Evolutionary conservation across 2,113 vertebrate genomes (phyloP), one percentile per base, ranked within the genome.

Genomic region (Clarias macrocephalus): DNA sequence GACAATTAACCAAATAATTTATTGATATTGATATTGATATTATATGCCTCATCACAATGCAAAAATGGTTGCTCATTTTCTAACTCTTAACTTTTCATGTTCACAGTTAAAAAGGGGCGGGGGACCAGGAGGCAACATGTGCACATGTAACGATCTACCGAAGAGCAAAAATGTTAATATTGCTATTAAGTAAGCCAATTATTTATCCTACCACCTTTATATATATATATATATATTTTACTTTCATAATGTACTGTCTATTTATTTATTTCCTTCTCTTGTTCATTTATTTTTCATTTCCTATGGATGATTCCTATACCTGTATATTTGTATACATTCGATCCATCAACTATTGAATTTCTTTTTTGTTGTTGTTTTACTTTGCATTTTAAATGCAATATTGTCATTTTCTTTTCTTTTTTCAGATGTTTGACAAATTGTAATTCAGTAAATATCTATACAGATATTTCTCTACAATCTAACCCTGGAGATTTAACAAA

Each of bases 371-470:
- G 42, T 42, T 3, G 42, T 42, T 42, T 42, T 42, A 42, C 42
- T 42, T 42, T 42, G 6, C 28, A 18, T 5, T 75, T 75, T 21
- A 10, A 3, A 5, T 48, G 37, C 72, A 48, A 25, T 1, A 23
- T 9, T 48, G 7, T 48, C 6, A 48, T 48, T 48, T 48, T 48
- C 8, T 48, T 33, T 83, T 11, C 18, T 30, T 68, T 63, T 33
- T 57, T 57, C 52, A 84, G 82, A 2, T 84, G 82, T 59, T 0
- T 72, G 3, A 0, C 2, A 23, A 86, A 92, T 75, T 95, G 94
- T 70, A 33, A 66, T 85, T 52, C 0, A 30, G 0, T 9, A 56
- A 7, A 72, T 72, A 0, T 3, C 19, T 16, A 2, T 15, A 8
- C 1, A 18, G 0, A 21, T 54, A 23, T 84, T 37, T 13, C 28